These are phyloP conservation scores for Petromus typicus DNA, from an alignment of 2,113 vertebrate species.

Conservation along the genomic window DNA sequence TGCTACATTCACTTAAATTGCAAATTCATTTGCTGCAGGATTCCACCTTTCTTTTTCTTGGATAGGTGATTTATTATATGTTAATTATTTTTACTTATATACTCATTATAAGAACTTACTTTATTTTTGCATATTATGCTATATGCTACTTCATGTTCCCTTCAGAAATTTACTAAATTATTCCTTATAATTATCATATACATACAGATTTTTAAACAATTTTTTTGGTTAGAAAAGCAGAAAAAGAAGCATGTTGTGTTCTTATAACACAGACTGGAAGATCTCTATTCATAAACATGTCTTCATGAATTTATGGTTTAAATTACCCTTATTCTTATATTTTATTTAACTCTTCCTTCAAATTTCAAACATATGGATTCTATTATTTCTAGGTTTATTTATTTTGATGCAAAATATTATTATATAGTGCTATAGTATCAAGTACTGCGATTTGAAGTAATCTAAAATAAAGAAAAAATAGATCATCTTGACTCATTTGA, in stretches of 20 bases:
- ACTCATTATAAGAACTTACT: background rate
- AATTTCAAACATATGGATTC: background rate
- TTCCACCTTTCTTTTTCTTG: background rate
- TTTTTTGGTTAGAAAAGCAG: background rate
- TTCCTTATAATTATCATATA: background rate
- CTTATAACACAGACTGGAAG: background rate
- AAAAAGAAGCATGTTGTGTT: background rate
- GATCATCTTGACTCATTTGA: background rate
- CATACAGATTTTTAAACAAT: background rate
- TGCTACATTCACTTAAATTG: background rate
- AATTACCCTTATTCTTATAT: background rate
- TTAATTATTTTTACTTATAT: background rate
- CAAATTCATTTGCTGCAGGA: background rate
- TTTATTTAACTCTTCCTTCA: background rate
- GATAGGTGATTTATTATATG: background rate
- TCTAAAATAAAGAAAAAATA: background rate
- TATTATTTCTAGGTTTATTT: background rate
- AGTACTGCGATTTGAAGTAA: background rate
- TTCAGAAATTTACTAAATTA: background rate
- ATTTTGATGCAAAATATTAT: background rate
- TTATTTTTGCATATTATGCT: background rate
- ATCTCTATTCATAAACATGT: background rate
- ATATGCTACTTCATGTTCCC: background rate
- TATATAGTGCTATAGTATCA: background rate
- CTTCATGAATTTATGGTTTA: background rate